A percentile compares a stretch with the other conserved stretches of the same genome.
phyloP scores from a whole-genome alignment of 2,113 vertebrate species.

The Odocoileus virginianus region DNA sequence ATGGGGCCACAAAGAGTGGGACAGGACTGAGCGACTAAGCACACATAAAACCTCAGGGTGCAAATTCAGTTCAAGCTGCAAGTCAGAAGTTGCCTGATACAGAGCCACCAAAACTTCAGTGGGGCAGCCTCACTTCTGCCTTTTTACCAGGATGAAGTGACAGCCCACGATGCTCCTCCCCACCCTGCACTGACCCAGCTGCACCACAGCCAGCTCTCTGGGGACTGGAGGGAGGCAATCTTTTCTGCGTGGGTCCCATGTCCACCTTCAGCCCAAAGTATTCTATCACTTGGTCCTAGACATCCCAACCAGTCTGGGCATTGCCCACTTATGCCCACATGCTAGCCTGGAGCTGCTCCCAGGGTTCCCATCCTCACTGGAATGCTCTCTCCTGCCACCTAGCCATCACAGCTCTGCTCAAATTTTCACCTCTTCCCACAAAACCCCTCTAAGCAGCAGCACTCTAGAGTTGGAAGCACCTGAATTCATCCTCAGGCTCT shows the following conservation, averaged over 20 bases:
- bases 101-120: neutral
- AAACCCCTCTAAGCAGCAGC: neutral
- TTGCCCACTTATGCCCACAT: neutral
- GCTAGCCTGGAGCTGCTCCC: neutral
- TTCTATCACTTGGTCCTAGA: neutral
- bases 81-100: neutral
- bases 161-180: fast-evolving
- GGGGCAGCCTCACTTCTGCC: fast-evolving
- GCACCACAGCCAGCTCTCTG: neutral
- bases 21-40: neutral
- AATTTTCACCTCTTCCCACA: neutral
- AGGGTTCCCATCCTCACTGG: neutral
- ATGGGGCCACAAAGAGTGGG: neutral
- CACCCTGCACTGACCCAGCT: neutral
- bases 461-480: neutral
- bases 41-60: neutral
- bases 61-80: neutral
- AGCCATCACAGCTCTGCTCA: neutral
- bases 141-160: neutral
- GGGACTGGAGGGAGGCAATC: neutral
- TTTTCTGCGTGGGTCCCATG: neutral
- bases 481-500: neutral
- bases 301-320: neutral
- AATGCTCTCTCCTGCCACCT: neutral
- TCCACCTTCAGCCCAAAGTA: neutral